A percentile compares a stretch with the other conserved stretches of the same genome.
Evolutionary conservation across 2,113 vertebrate genomes (phyloP).

Genomic region (Mellivora capensis): DNA sequence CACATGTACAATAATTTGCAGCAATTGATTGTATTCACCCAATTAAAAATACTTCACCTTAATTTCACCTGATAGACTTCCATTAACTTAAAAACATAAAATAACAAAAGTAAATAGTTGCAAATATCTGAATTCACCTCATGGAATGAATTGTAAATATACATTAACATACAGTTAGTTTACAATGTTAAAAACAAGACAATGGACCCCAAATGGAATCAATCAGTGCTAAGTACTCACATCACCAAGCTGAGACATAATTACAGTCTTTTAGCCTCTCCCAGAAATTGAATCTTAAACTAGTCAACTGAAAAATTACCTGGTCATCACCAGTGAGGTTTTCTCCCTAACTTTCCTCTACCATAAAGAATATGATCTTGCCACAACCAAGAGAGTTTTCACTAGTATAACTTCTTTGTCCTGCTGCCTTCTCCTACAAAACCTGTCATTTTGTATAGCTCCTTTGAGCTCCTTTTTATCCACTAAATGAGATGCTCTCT

Average conservation of each 20-base stretch:
- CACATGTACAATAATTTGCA: neutral
- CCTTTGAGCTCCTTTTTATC: neutral
- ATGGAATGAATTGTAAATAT: neutral
- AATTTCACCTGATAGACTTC: neutral
- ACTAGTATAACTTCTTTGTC: neutral
- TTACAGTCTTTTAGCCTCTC: neutral
- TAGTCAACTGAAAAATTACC: neutral
- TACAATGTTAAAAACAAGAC: neutral
- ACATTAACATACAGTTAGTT: neutral
- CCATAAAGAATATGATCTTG: neutral
- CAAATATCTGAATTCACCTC: neutral
- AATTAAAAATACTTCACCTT: neutral
- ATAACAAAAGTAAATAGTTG: neutral
- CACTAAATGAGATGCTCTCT: neutral
- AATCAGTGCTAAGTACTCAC: neutral
- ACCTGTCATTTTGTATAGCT: neutral
- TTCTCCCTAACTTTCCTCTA: neutral
- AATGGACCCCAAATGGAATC: neutral
- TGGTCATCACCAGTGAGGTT: neutral
- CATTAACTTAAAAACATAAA: neutral
- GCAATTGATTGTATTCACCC: neutral
- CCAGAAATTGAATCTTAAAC: neutral
- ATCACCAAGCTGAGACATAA: neutral
- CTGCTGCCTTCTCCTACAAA: neutral
- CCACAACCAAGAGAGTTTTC: neutral